Base-by-base conservation (phyloP, 2,797 vertebrate species). In the Myripristis murdjan region DNA sequence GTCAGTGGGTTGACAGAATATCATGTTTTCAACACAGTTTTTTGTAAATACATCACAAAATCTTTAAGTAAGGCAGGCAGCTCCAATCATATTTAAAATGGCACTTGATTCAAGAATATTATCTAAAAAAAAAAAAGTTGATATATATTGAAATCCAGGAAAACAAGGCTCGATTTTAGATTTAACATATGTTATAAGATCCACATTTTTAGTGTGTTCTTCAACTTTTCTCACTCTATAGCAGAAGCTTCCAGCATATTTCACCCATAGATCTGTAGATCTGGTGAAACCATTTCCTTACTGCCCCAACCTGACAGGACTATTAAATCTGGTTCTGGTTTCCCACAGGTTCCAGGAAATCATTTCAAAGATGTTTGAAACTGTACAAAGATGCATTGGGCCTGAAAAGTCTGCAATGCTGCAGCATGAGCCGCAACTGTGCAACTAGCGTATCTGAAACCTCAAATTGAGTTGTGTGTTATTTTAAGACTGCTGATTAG, bases 221-320 rank as follows among this genome's bases (percentile, higher is more conserved):
- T 16, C 2, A 28, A 43, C n/a, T 10, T 56, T 12, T 23, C 53
- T 81, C 75, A 70, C 23, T 16, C 54, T 24, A 57, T 5, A 61
- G 47, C n/a, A 46, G 11, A 37, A 62, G 56, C 53, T 35, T 60
- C 31, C 20, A 8, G 39, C 28, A 51, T 4, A 39, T 26, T 54
- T 52, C 44, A 55, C 49, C 57, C 61, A n/a, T 16, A 20, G 37
- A 72, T 64, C 43, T 70, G 44, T n/a, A n/a, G n/a, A n/a, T n/a
- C n/a, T n/a, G n/a, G n/a, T 24, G 37, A 46, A 59, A 41, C 31
- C 26, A 52, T 73, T 74, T 80, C 63, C 51, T 79, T n/a, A 41
- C 8, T 22, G 28, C 60, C 79, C 33, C 37, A 61, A 75, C 66
- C 57, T 80, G 80, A 70, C 65, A 47, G 48, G 4, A 66, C 57